Conservation (phyloP, 2,113 vertebrate genomes). For the Pelobates fuscus region DNA sequence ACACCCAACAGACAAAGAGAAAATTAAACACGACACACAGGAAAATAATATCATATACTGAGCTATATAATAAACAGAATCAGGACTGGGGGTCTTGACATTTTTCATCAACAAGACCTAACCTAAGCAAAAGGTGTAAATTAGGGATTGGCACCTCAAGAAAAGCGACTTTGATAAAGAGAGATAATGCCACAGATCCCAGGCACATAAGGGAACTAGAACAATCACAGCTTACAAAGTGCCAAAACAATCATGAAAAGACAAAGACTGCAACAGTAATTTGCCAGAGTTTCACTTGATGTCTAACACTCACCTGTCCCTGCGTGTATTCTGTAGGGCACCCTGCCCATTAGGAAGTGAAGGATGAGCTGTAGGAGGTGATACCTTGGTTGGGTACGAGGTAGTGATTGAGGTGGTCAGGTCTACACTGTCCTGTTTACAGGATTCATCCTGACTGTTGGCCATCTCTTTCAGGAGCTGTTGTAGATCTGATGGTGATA, state of each 20-base stretch:
- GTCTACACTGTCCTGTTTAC: conserved; percentile 96
- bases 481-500: conserved; percentile 94
- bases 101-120: no score
- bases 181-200: no score
- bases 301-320: conserved; percentile 84
- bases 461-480: conserved; percentile 97
- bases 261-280: background rate
- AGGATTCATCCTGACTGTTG: conserved; percentile 84
- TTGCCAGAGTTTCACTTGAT: background rate
- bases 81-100: no score
- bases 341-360: conserved; percentile 92
- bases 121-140: no score
- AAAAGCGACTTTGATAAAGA: no score
- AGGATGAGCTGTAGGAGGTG: conserved; percentile 89
- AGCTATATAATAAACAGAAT: no score
- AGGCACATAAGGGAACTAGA: no score
- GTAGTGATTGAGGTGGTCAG: conserved; percentile 95
- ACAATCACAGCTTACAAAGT: no score
- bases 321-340: conserved; percentile 91
- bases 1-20: no score
- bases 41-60: no score
- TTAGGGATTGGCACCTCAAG: no score
- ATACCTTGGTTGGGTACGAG: conserved; percentile 94
- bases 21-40: no score
- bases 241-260: background rate